Conservation (phyloP, 2,113 vertebrate genomes). For the Polyodon spathula region DNA sequence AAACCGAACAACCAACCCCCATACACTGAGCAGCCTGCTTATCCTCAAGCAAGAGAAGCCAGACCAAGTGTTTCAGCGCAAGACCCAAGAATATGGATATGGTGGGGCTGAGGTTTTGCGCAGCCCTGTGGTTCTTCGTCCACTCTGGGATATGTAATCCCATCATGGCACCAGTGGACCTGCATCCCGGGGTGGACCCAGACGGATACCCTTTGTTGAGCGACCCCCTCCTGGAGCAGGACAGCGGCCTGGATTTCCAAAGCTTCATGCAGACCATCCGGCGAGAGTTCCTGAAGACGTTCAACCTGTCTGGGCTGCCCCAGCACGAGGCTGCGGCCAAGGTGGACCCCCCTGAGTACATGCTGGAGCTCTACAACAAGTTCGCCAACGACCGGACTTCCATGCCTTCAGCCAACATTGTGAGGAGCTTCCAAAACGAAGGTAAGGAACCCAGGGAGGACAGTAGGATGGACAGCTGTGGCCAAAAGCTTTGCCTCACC, state of each 20-base stretch:
- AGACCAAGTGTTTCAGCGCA: not conserved
- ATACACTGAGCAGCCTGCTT: too few species aligned
- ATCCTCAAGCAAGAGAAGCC: not conserved
- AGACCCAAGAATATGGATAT: slow-evolving; percentile 43
- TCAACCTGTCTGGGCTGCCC: slow-evolving; percentile 79
- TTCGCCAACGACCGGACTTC: slow-evolving; percentile 82
- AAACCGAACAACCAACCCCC: not conserved
- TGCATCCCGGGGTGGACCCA: slow-evolving; percentile 53
- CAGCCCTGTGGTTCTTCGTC: slow-evolving; percentile 39
- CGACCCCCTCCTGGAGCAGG: slow-evolving; percentile 74
- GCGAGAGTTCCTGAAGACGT: slow-evolving; percentile 75
- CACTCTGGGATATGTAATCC: slow-evolving; percentile 59
- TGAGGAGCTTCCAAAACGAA: slow-evolving; percentile 96
- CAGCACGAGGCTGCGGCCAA: slow-evolving; percentile 48
- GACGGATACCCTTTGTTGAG: slow-evolving; percentile 72
- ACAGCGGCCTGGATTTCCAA: slow-evolving; percentile 66
- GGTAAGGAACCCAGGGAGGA: too few species aligned
- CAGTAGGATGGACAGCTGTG: too few species aligned
- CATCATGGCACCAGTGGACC: slow-evolving; percentile 69
- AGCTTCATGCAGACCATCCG: slow-evolving; percentile 76
- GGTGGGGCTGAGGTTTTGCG: slow-evolving; percentile 31
- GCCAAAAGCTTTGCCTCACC: too few species aligned
- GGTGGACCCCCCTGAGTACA: slow-evolving; percentile 89
- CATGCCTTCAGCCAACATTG: slow-evolving; percentile 85
- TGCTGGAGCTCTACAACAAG: slow-evolving; percentile 94